These are phyloP conservation scores for Xiphophorus maculatus DNA, from an alignment of 2,113 vertebrate species.

Conservation along the genomic window DNA sequence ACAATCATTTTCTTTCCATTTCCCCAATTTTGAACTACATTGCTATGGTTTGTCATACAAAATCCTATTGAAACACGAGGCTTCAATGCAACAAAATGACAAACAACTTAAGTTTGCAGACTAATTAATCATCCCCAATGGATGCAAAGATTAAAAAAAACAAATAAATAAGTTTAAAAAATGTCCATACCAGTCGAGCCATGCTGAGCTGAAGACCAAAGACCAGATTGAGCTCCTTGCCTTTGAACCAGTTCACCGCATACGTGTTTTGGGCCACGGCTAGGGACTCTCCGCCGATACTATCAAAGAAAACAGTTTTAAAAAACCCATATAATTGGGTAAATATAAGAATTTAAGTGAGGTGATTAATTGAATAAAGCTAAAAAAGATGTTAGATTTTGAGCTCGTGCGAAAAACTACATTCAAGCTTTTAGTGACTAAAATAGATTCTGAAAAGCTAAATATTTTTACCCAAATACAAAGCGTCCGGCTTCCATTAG, in stretches of 20 bases:
- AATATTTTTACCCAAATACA: slow-evolving; percentile 90
- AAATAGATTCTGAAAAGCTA: background rate
- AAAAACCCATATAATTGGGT: background rate
- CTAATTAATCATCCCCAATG: background rate
- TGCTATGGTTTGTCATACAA: background rate
- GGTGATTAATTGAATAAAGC: too few relatives aligned
- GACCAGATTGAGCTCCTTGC: slow-evolving; percentile 95
- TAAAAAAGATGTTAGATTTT: background rate
- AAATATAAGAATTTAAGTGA: background rate
- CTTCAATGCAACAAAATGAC: background rate
- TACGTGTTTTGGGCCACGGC: slow-evolving; percentile 98
- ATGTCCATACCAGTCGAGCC: slow-evolving; percentile 90
- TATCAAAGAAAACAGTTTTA: slow-evolving; percentile 51
- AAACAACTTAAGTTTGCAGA: background rate
- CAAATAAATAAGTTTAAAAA: too few relatives aligned
- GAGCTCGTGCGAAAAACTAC: background rate
- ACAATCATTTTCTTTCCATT: background rate
- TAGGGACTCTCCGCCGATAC: slow-evolving; percentile 95
- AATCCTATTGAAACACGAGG: background rate
- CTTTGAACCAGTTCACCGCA: slow-evolving; percentile 98
- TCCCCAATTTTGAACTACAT: background rate
- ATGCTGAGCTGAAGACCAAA: slow-evolving; percentile 98
- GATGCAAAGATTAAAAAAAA: background rate
- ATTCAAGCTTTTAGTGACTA: background rate
- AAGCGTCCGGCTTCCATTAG: slow-evolving; percentile 93